Conservation (phyloP, 2,797 vertebrate species). For the Varecia variegata region DNA sequence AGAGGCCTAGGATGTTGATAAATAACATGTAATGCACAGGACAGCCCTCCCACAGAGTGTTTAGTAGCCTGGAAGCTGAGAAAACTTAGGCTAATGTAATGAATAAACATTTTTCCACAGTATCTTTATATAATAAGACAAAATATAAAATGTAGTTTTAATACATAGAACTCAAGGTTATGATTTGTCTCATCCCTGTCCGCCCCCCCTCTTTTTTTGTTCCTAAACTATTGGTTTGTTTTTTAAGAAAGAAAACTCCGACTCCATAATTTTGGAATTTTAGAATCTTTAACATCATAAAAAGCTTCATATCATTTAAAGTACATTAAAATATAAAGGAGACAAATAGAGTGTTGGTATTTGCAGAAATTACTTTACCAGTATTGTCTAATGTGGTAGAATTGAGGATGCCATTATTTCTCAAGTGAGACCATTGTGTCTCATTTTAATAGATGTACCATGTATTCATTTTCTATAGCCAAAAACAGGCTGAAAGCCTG, state of each 20-base stretch:
- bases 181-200: not conserved
- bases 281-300: not conserved
- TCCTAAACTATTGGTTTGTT: not conserved
- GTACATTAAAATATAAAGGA: not conserved
- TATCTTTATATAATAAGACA: not conserved
- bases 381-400: not conserved
- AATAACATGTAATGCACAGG: not conserved
- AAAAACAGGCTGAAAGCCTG: not conserved
- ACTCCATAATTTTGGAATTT: not conserved
- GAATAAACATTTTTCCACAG: not conserved
- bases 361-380: not conserved
- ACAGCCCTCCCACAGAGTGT: not conserved
- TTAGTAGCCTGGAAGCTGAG: not conserved
- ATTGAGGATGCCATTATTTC: not conserved
- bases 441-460: slow-evolving; percentile 12
- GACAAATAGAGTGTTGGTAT: not conserved
- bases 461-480: slow-evolving; percentile 36
- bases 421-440: not conserved
- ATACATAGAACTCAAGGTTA: not conserved
- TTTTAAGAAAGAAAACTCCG: not conserved
- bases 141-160: not conserved
- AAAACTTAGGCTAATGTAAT: not conserved
- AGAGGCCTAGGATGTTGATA: not conserved
- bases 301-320: not conserved
- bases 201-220: not conserved